Evolutionary conservation across 2,113 vertebrate species (phyloP).

Genomic region (Rhinoderma darwinii): DNA sequence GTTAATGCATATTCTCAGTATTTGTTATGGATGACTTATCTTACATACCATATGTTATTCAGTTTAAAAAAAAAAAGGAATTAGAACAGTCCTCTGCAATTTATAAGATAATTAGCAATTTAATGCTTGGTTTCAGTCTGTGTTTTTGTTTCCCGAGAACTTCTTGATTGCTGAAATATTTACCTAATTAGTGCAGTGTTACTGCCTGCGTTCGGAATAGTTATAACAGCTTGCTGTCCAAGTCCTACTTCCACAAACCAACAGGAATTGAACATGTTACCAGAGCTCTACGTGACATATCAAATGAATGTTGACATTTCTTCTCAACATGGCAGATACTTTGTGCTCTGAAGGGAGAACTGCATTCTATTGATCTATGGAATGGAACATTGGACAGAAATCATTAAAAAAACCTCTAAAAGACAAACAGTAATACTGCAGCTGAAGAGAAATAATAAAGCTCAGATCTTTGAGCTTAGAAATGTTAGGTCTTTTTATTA

Average conservation of each 20-base stretch:
- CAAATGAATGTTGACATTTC: conserved; percentile 39
- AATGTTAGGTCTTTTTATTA: background rate
- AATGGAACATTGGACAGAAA: conserved; percentile 4
- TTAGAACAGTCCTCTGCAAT: conserved; percentile 30
- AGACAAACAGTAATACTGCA: conserved; percentile 12
- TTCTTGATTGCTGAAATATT: conserved; percentile 44
- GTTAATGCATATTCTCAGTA: conserved; percentile 8
- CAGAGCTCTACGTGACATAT: conserved; percentile 31
- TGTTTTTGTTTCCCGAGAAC: conserved; percentile 28
- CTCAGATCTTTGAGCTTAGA: background rate
- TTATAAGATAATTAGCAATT: conserved; percentile 41
- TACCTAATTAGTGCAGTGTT: conserved; percentile 40
- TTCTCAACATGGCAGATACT: conserved; percentile 44
- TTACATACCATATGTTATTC: conserved; percentile 36
- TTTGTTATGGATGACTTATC: conserved; percentile 40
- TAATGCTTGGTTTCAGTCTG: conserved; percentile 39
- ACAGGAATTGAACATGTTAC: conserved; percentile 34
- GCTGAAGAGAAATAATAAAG: background rate
- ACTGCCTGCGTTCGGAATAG: conserved; percentile 11
- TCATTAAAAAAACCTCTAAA: conserved; percentile 21
- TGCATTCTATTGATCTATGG: conserved; percentile 36
- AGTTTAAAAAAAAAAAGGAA: conserved; percentile 9
- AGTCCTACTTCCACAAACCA: conserved; percentile 42
- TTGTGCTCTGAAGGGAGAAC: conserved; percentile 22
- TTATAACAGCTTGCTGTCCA: conserved; percentile 40